phyloP scores from a whole-genome alignment of 2,797 vertebrate genomes.

The Glossophaga mutica region DNA sequence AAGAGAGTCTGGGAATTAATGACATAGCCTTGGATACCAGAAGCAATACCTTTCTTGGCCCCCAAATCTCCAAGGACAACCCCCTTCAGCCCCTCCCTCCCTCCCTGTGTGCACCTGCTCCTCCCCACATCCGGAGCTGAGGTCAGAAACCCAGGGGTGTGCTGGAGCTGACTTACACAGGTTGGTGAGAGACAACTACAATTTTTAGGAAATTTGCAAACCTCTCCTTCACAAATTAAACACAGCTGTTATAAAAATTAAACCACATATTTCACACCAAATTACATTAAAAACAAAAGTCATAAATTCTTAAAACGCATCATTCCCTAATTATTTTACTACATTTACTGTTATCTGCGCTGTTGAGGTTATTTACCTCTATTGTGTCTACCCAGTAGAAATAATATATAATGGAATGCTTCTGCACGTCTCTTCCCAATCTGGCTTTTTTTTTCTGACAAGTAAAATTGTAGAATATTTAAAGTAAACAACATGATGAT shows the following conservation, averaged over 20 bases:
- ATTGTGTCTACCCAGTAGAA: background rate
- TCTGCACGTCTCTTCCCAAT: background rate
- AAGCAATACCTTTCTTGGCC: background rate
- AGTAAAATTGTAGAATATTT: background rate
- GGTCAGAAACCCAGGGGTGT: background rate
- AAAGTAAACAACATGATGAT: background rate
- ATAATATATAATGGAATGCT: background rate
- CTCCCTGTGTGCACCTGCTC: accelerated
- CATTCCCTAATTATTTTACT: background rate
- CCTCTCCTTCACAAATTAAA: background rate
- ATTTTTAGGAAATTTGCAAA: slow-evolving; percentile 6
- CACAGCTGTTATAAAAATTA: background rate
- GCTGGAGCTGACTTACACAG: background rate
- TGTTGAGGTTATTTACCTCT: background rate
- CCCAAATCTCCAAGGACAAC: background rate
- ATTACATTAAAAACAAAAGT: background rate
- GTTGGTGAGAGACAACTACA: background rate
- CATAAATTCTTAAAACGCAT: background rate
- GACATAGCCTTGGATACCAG: background rate
- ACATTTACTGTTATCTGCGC: background rate
- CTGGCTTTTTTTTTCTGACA: background rate
- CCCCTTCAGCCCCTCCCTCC: background rate
- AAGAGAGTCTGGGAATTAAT: background rate
- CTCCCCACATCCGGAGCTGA: background rate
- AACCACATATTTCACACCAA: background rate